Base-by-base conservation (phyloP, 1,140 invertebrate species). In the Atopsyche davidsoni region DNA sequence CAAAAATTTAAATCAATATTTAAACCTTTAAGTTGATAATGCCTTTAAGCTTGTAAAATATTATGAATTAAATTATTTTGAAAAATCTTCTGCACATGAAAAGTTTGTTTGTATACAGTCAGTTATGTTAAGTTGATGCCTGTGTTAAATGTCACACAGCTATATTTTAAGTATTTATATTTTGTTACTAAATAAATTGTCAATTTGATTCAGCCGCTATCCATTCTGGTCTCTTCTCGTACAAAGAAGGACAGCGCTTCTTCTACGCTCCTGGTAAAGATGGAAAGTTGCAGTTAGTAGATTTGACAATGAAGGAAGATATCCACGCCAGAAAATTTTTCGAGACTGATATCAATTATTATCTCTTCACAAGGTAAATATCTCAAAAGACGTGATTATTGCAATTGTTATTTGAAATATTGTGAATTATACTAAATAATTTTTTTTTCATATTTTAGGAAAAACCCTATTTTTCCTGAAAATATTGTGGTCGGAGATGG, bases 191-290 rank as follows among this genome's bases (percentile, higher is more conserved):
- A n/a, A n/a, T n/a, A n/a, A n/a, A n/a, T n/a, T n/a, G n/a, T n/a
- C n/a, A n/a, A n/a, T n/a, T n/a, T n/a, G n/a, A n/a, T 13, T 13
- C 21, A 46, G 32, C 35, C 16, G n/a, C 18, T 2, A 16, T 50
- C 13, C 39, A 43, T n/a, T 43, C 46, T 18, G 14, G 19, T 19
- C 49, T 54, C 32, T 28, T 46, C 6, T 11, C 31, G 24, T 57
- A 57, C 38, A 43, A 38, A 32, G 55, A 57, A 25, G 51, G 51
- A 9, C 41, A 53, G 35, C 45, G 55, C 28, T 57, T 46, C 32
- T 53, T 53, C 32, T 36, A 48, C 3, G 44, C 35, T 2, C 21
- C 39, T 3, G 53, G 47, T 16, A 36, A 40, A 31, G 13, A 55
- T 46, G 53, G 49, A 13, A 44, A 43, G 41, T 22, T 53, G 2